Evolutionary conservation across 2,113 vertebrate genomes (phyloP), one percentile per base, ranked within the genome.

Genomic region (Alosa alosa): DNA sequence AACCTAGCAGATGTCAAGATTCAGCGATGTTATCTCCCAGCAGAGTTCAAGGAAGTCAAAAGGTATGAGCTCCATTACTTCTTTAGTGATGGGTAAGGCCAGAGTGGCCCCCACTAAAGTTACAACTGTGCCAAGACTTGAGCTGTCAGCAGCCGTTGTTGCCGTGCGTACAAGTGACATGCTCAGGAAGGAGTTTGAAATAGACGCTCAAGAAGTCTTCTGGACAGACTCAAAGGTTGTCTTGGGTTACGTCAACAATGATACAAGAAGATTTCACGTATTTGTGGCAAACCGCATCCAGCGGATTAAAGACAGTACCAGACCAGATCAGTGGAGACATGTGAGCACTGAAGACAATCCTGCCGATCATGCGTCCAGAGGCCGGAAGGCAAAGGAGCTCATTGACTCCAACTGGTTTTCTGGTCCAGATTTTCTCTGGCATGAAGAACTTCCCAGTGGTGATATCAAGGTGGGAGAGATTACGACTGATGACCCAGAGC

Each of bases 191-290:
- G 83, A 84, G 83, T 55, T 84, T 9, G 83, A 84, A 44, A 84
- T 84, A 84, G 39, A 84, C 17, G 52, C 5, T 68, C 2, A 84
- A 55, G 86, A 86, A 85, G 4, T 52, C n/a, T 88, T 86, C 49
- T 85, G 82, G 83, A 88, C 68, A 0, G 86, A 87, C 2, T 82
- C 31, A 31, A 31, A 31, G 31, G 31, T 31, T 31, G 31, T 31
- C 31, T 31, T 31, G 31, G 31, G 31, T 41, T 84, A 85, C 15
- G 83, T 84, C 6, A 89, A 47, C 9, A 89, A 89, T 47, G 84
- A 87, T 20, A 81, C 88, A 1, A 85, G 81, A 81, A 55, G 82
- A 78, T 89, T 87, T 39, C 88, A 87, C 17, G 82, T 87, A 13
- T 88, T 89, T 49, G 60, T 89, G 17, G 86, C 84, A 57, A 89